Conservation (phyloP, 2,113 vertebrate species). For the Platysteira castanea region DNA sequence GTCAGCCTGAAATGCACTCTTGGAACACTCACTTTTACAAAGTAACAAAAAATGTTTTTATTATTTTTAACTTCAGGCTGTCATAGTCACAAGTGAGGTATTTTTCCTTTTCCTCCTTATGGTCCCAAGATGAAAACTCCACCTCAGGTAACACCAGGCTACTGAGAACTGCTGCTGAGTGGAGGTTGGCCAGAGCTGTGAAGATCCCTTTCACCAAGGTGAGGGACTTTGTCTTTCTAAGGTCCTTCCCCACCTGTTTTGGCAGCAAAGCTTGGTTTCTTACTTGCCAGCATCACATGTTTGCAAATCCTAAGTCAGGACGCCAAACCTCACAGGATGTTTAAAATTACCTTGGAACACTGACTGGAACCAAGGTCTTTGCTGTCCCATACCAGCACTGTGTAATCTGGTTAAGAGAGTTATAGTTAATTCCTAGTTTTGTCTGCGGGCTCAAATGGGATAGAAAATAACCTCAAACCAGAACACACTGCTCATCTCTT, state of each 20-base stretch:
- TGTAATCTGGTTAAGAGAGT: not conserved
- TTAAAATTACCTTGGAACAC: slow-evolving; percentile 6
- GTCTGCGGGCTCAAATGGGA: not conserved
- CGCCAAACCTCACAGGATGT: not conserved
- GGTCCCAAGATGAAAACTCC: not conserved
- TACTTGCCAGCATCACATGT: not conserved
- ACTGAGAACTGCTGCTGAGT: not conserved
- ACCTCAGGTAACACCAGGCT: not conserved
- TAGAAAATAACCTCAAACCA: not conserved
- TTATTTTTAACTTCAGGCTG: not conserved
- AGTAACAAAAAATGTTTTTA: not conserved
- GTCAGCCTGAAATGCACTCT: not conserved
- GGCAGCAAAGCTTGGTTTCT: not conserved
- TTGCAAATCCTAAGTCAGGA: not conserved
- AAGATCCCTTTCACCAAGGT: not conserved
- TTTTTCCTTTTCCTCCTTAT: not conserved
- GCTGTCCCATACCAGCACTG: fast-evolving
- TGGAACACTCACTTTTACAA: not conserved
- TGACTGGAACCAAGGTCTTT: not conserved
- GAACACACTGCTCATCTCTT: not conserved
- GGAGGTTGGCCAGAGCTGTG: not conserved
- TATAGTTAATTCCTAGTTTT: not conserved
- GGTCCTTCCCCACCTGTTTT: not conserved
- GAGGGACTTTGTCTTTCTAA: not conserved
- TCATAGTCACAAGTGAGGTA: not conserved